Base-by-base conservation (phyloP, 2,888 invertebrate species). In the Amblyjoppa fuscipennis region DNA sequence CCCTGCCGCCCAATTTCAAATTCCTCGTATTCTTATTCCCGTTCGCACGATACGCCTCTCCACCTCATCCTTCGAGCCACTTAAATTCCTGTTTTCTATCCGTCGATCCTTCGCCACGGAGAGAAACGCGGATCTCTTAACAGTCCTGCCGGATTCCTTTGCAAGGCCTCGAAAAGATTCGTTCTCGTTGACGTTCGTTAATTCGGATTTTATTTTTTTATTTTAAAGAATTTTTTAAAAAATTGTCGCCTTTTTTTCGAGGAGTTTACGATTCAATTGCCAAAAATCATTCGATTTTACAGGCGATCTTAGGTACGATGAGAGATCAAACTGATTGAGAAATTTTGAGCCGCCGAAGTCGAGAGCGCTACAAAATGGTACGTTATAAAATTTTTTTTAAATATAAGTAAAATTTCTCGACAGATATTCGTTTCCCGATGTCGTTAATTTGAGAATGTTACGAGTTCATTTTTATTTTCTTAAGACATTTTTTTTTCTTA, bases 21-120 rank as follows among this genome's bases (percentile, higher is more conserved):
- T 81, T 81, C 78, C 61, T 16, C 78, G 73, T 74, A 81, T 81
- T 74, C 41, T 74, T 59, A 59, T 81, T 81, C 61, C 20, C 49
- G 45, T 64, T 76, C 53, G n/a, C 70, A 31, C 64, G 11, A 20
- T 53, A 11, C 41, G 61, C 51, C 74, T 45, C 38, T 64, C 41
- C 51, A 61, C 49, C 20, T 59, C 56, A 9, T 61, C 61, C 28
- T 31, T 31, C 41, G 73, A 53, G 25, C 73, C 61, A 66, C 76
- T 49, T 51, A 34, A 66, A 76, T 70, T 84, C 71, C 75, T 74
- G 71, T 71, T 80, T 80, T 74, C 51, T 20, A 56, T 76, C 38
- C 64, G 34, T 13, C 11, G 6, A 16, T 49, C 71, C 34, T 64
- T 64, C 53, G 53, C 59, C 45, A 34, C 68, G 20, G 51, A 49